Evolutionary conservation across 64 coral and sea anemone species (phyloP), one percentile per base, ranked within the genome.

Genomic region (Montipora cactus): DNA sequence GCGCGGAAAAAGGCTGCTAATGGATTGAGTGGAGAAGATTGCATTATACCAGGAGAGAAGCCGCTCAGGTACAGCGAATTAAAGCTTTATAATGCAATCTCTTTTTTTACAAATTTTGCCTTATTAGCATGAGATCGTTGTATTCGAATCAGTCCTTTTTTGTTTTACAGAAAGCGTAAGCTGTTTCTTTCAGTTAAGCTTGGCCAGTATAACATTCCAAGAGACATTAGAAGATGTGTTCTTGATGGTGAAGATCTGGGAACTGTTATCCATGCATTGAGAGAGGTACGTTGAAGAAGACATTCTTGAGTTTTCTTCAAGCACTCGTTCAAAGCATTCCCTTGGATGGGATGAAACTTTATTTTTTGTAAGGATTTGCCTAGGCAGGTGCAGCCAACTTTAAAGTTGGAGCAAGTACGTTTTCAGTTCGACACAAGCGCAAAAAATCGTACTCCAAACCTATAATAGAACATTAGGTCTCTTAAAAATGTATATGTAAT

Each of bases 1-100:
- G 84, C 83, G 1, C 74, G 67, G 77, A 49, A 49, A 67, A 93
- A 89, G 8, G 81, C 72, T 89, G 57, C 88, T 20, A 80, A 94
- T 15, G 87, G 44, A 13, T 58, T 44, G 14, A 88, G 59, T 4
- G 77, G 44, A 67, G 94, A 98, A 84, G 67, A 79, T 47, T 96
- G 94, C 88, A 50, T 98, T 80, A 80, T 98, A 61, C 97, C 97
- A 84, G 97, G 97, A 91, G 88, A 98, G 79, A 90, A 92, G 44
- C 91, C 91, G 0, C 37, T 83, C 23, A 76, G 91, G 91, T 93
- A 46, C 53, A 57, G 11, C 53, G 53, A 57, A 57, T 57, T 57
- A 37, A 37, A 37, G 37, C 37, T 37, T 37, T 37, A 37, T 0
- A 37, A 37, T 37, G 37, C 37, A 37, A 37, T 37, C 37, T 37